A percentile compares a stretch with the other conserved stretches of the same genome.
phyloP scores from a whole-genome alignment of 2,113 vertebrate species.

The Malurus cyaneus region DNA sequence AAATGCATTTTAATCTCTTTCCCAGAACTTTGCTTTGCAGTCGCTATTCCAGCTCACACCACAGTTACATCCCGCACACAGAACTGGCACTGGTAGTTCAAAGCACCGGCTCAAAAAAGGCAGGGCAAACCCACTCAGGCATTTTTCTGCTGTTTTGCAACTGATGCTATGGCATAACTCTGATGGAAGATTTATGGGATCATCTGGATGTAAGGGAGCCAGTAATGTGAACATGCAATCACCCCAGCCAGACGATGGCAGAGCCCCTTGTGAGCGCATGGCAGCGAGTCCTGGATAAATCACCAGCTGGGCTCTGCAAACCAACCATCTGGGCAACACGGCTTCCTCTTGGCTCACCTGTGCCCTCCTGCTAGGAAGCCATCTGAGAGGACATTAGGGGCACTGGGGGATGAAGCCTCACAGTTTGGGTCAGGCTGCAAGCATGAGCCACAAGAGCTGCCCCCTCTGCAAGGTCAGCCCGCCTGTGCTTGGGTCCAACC shows the following conservation, averaged over 20 bases:
- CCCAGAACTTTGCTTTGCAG: constrained; percentile 58
- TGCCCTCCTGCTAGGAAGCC: constrained; percentile 59
- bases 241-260: constrained; percentile 6
- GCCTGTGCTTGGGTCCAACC: constrained; percentile 18
- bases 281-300: constrained; percentile 63
- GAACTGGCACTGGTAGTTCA: constrained; percentile 47
- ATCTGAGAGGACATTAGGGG: constrained; percentile 66
- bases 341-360: constrained; percentile 59
- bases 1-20: constrained; percentile 53
- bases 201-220: constrained; percentile 61
- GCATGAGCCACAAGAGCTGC: constrained; percentile 17
- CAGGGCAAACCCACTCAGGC: constrained; percentile 32
- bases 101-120: not conserved
- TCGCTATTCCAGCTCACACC: constrained; percentile 38
- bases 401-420: constrained; percentile 24
- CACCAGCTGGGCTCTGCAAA: constrained; percentile 54
- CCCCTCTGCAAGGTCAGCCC: constrained; percentile 58
- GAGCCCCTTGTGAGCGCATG: not conserved
- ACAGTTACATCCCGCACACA: not conserved
- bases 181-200: constrained; percentile 66
- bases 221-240: not conserved
- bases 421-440: constrained; percentile 52
- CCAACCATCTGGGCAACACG: constrained; percentile 65
- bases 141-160: constrained; percentile 33
- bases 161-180: constrained; percentile 19